These are phyloP conservation scores for Amphipyra berbera DNA, from an alignment of 2,888 invertebrate genomes.

Conservation along the genomic window DNA sequence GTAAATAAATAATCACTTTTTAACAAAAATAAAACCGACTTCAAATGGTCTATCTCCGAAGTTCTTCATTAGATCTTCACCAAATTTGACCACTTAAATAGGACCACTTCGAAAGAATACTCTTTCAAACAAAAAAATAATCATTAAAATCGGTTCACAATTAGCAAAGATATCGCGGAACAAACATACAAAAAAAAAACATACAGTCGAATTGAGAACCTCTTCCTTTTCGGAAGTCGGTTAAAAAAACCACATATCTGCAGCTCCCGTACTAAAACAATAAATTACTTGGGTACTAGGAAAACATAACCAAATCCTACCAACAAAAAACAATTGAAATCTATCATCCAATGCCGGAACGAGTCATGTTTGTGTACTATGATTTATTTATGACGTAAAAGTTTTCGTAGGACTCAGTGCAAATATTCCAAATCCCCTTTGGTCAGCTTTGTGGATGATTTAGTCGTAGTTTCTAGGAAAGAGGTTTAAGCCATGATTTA, in stretches of 20 bases:
- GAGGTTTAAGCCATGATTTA: not conserved
- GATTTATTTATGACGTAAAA: constrained; percentile 36
- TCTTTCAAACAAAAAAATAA: no score
- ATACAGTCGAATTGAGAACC: no score
- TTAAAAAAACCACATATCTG: not conserved
- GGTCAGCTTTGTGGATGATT: constrained; percentile 16
- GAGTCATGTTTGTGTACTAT: constrained; percentile 32
- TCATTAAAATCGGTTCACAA: no score
- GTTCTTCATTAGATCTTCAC: no score
- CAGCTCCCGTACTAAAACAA: constrained; percentile 1
- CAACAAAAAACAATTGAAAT: constrained; percentile 43
- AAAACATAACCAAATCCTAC: constrained; percentile 7
- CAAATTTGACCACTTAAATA: no score
- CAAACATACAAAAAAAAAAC: no score
- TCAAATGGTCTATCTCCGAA: no score
- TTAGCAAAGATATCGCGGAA: no score
- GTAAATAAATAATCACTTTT: no score
- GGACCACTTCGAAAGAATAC: no score
- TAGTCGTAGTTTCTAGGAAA: constrained; percentile 5
- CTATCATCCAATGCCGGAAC: constrained; percentile 29
- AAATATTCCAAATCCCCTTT: constrained; percentile 24
- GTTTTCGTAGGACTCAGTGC: constrained; percentile 23
- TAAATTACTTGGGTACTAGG: constrained; percentile 23
- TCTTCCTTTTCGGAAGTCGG: no score
- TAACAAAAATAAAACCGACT: no score